phyloP scores from a whole-genome alignment of 1,140 invertebrate species.

The Paralvinella palmiformis region DNA sequence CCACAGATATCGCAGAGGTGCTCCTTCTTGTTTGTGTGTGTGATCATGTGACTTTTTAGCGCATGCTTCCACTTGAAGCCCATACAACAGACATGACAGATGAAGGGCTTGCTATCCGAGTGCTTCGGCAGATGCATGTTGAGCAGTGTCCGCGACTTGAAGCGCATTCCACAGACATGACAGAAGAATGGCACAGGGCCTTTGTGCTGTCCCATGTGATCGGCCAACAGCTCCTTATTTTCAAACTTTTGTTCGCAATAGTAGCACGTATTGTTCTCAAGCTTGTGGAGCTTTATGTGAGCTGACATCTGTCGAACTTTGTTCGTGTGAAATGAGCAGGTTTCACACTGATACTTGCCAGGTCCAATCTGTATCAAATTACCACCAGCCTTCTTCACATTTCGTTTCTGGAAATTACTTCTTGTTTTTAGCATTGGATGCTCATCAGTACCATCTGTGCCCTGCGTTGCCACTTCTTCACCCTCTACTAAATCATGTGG shows the following conservation, averaged over 20 bases:
- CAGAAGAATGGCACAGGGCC: slow-evolving; percentile 56
- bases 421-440: too few species aligned
- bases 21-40: slow-evolving; percentile 54
- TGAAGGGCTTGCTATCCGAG: slow-evolving; percentile 53
- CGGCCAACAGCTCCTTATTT: slow-evolving; percentile 45
- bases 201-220: slow-evolving; percentile 52
- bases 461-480: too few species aligned
- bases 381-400: too few species aligned
- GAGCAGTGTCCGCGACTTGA: slow-evolving; percentile 54
- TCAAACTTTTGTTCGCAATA: slow-evolving; percentile 53
- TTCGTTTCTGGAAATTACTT: too few species aligned
- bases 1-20: slow-evolving; percentile 58
- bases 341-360: slow-evolving; percentile 28
- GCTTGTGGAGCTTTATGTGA: slow-evolving; percentile 50
- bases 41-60: slow-evolving; percentile 54
- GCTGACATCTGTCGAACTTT: slow-evolving; percentile 30
- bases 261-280: slow-evolving; percentile 52
- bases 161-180: slow-evolving; percentile 52
- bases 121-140: slow-evolving; percentile 57
- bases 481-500: too few species aligned
- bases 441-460: too few species aligned
- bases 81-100: slow-evolving; percentile 56
- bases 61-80: slow-evolving; percentile 59
- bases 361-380: too few species aligned
- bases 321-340: slow-evolving; percentile 31